phyloP scores from a whole-genome alignment of 2,113 vertebrate genomes.

The Salminus brasiliensis region DNA sequence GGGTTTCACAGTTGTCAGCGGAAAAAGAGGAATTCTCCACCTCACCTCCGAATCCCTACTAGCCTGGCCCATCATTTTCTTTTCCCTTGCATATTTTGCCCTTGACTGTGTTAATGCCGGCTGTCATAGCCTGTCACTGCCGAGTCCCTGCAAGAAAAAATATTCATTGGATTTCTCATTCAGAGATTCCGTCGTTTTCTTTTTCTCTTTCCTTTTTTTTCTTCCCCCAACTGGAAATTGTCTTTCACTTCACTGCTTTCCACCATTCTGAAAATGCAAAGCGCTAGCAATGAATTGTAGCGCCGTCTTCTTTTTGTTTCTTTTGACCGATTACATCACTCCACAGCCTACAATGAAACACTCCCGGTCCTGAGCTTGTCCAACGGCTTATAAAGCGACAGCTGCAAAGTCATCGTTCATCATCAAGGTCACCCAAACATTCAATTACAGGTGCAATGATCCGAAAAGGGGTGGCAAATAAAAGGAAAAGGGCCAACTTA shows the following conservation, averaged over 20 bases:
- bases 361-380: neutral
- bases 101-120: constrained; percentile 22
- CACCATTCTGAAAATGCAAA: neutral
- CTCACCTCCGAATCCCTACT: neutral
- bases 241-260: neutral
- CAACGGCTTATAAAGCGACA: neutral
- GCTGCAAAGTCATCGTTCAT: constrained; percentile 1
- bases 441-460: neutral
- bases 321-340: constrained; percentile 1
- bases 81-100: neutral
- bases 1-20: constrained; percentile 8
- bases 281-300: neutral
- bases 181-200: neutral
- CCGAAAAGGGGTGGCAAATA: too few relatives aligned
- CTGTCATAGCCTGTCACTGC: constrained; percentile 18
- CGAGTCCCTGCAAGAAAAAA: constrained; percentile 12
- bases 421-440: neutral
- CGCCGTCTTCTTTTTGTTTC: neutral
- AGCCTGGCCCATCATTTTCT: neutral
- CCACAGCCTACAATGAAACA: neutral
- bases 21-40: neutral
- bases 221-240: neutral
- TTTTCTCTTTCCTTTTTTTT: neutral
- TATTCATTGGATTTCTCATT: constrained; percentile 36
- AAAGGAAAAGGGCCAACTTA: too few relatives aligned